Evolutionary conservation across 2,888 invertebrate genomes (phyloP), one percentile per base, ranked within the genome.

Genomic region (Elmis aenea): DNA sequence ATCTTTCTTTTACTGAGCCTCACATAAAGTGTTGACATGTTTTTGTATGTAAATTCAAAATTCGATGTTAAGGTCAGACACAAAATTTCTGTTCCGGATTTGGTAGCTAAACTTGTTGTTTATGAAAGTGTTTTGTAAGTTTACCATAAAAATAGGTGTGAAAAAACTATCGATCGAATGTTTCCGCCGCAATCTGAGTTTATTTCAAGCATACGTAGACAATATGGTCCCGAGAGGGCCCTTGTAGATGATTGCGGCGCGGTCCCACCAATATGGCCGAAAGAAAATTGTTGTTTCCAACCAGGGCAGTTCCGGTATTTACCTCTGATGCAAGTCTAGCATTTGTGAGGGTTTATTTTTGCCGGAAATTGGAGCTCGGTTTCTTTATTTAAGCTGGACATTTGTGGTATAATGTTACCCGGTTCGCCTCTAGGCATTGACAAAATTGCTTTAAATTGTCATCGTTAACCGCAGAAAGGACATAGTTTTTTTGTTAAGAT

Each of bases 241-340:
- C 59, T 62, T 52, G 52, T 46, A 43, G 56, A 60, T 59, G 60
- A 62, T 62, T 61, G 60, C 57, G 52, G 54, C 50, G 39, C 52
- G 48, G 48, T 46, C 45, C 40, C 44, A 41, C 46, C 40, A 44
- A 43, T 45, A 39, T 45, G 43, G 46, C 32, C 42, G 45, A 50
- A 50, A 54, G 54, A 51, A 55, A 55, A 59, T 55, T 54, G 55
- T 56, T 55, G 52, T 58, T 52, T 54, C 40, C 34, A 38, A 45
- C 42, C 42, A 42, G 35, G 34, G 39, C 42, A 36, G 43, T 50
- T 53, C 42, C 47, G 45, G 50, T 51, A 50, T 48, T 51, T 50
- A 48, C 48, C 42, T 50, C 46, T 44, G 33, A 37, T 33, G 36
- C 28, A 32, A 36, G 24, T 30, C 26, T 24, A 33, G 15, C 25